Base-by-base conservation (phyloP, 2,113 vertebrate genomes). In the Coptodon rendalli region DNA sequence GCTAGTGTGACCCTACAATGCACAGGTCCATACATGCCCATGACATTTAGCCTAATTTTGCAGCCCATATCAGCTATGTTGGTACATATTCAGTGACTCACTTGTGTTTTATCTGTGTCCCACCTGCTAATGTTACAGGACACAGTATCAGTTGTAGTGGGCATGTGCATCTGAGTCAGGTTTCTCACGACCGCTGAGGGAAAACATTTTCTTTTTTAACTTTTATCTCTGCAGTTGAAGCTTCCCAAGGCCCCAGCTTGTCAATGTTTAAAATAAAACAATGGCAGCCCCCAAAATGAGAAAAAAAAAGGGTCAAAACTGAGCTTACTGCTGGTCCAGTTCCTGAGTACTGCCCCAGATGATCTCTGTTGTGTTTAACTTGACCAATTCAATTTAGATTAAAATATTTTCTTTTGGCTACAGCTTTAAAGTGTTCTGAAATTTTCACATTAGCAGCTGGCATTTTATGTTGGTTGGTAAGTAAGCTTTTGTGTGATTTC, bases 61-160 rank as follows among this genome's bases (percentile, higher is more conserved):
- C 9, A 27, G 10, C 17, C 10, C 8, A 3, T 61, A 52, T 57
- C 73, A 48, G 57, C 31, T 53, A 82, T 19, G 7, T 29, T 22
- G n/a, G 24, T 14, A 14, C 31, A 54, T 82, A 34, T 43, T 43
- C n/a, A 53, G 36, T 48, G 84, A 63, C 66, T 85, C 29, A 31
- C 1, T 53, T 85, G 24, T 6, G 59, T 27, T 82, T 87, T 82
- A 92, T 83, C 86, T 43, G 56, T 43, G 80, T 83, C 52, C 82
- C 81, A 91, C 45, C 81, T 89, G 87, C 4, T 73, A 19, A 61
- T 36, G 78, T 79, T 56, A 56, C 81, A 91, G 81, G 71, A 92
- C 94, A 93, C 71, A 45, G 6, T 92, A 95, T 95, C 94, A 93
- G 82, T 11, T n/a, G 4, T 3, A 9, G 71, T 4, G 22, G 8